Percentiles rank a stretch among this genome's conserved stretches.
These are phyloP conservation scores for Dusona sp. DNA, from an alignment of 2,888 invertebrate genomes.

Conservation along the genomic window DNA sequence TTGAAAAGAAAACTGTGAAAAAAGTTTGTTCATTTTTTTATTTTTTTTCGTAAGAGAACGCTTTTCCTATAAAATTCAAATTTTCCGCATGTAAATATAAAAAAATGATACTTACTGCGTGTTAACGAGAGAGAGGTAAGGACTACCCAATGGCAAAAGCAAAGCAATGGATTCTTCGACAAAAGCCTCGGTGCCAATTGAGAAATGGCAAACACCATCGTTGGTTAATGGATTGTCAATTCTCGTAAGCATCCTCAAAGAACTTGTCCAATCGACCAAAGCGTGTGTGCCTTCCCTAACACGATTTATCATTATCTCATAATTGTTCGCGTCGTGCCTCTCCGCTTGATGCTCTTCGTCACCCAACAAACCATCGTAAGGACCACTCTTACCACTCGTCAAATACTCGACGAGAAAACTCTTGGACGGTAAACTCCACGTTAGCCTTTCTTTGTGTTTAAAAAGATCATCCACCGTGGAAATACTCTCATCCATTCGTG, in stretches of 20 bases:
- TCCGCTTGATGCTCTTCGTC: slow-evolving; percentile 85
- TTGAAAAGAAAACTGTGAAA: no score
- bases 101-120: slow-evolving; percentile 88
- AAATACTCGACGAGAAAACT: slow-evolving; percentile 91
- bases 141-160: slow-evolving; percentile 90
- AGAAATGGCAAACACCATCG: slow-evolving; percentile 91
- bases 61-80: not conserved
- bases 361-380: slow-evolving; percentile 84
- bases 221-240: slow-evolving; percentile 81
- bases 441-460: slow-evolving; percentile 86
- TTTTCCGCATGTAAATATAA: not conserved
- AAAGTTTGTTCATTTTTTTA: not conserved
- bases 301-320: slow-evolving; percentile 84
- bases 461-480: slow-evolving; percentile 89
- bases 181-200: slow-evolving; percentile 91
- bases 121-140: slow-evolving; percentile 91
- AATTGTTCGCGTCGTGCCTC: slow-evolving; percentile 76
- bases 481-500: slow-evolving; percentile 91
- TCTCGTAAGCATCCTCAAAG: slow-evolving; percentile 89
- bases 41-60: not conserved
- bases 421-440: slow-evolving; percentile 91
- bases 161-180: slow-evolving; percentile 92
- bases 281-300: slow-evolving; percentile 90
- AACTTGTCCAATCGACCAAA: slow-evolving; percentile 93
- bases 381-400: slow-evolving; percentile 87